A percentile compares a stretch with the other conserved stretches of the same genome.
phyloP scores from a whole-genome alignment of 92 coral and sea anemone genomes.

The Porites divaricata region DNA sequence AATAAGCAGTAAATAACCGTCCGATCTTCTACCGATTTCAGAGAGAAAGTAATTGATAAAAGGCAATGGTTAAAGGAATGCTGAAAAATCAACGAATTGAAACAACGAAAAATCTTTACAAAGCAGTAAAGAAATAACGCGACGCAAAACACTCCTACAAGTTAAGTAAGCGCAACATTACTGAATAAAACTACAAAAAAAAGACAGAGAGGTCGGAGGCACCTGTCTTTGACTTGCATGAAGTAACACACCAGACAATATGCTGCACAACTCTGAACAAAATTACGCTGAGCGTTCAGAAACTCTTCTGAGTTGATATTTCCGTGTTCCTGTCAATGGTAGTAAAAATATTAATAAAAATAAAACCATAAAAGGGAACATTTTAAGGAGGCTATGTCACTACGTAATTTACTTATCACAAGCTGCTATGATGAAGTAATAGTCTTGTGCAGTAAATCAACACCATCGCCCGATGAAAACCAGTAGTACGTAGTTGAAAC shows the following conservation, averaged over 20 bases:
- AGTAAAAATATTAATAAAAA: background rate
- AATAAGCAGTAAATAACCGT: too few relatives aligned
- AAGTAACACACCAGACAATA: slow-evolving; percentile 95
- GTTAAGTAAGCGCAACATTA: background rate
- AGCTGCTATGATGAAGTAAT: too few relatives aligned
- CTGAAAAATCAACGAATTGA: too few relatives aligned
- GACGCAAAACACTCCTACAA: background rate
- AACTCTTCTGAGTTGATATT: slow-evolving; percentile 93
- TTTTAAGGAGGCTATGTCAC: background rate
- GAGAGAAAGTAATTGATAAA: too few relatives aligned
- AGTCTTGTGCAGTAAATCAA: too few relatives aligned
- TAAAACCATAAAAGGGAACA: background rate
- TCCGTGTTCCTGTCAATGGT: slow-evolving; percentile 87
- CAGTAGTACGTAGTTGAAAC: too few relatives aligned
- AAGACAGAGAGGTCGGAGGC: background rate
- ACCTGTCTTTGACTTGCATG: slow-evolving; percentile 99
- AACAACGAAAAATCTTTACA: too few relatives aligned
- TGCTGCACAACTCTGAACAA: slow-evolving; percentile 97
- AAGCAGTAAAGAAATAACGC: background rate
- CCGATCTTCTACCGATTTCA: too few relatives aligned
- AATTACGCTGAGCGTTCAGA: slow-evolving; percentile 94
- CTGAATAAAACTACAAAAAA: background rate
- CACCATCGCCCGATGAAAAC: too few relatives aligned
- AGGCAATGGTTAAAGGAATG: too few relatives aligned
- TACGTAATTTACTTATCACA: too few relatives aligned